phyloP scores from a whole-genome alignment of 2,113 vertebrate genomes.

The Lamprologus lemairii region DNA sequence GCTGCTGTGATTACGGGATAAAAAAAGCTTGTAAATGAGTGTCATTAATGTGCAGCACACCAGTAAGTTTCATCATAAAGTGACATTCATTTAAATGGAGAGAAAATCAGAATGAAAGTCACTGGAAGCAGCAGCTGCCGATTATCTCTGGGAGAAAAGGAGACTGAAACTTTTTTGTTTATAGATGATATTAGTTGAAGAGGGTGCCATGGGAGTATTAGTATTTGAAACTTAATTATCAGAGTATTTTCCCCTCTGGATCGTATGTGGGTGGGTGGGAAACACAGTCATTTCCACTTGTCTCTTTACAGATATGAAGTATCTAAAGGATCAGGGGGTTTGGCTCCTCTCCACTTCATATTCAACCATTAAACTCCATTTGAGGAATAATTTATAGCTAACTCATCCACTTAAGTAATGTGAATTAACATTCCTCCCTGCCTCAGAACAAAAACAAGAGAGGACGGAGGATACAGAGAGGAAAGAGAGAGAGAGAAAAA shows the following conservation, averaged over 20 bases:
- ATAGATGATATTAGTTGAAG: not conserved
- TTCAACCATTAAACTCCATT: slow-evolving; percentile 31
- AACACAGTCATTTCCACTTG: slow-evolving; percentile 14
- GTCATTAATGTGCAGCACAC: not conserved
- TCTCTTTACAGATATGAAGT: not conserved
- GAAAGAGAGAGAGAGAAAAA: not conserved
- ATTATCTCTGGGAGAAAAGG: not conserved
- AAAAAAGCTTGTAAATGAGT: not conserved
- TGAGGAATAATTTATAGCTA: slow-evolving; percentile 12
- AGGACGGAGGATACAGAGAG: not conserved
- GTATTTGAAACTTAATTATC: not conserved
- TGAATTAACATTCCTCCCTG: slow-evolving; percentile 37
- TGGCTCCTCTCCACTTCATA: not conserved
- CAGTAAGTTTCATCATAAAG: not conserved
- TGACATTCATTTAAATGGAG: not conserved
- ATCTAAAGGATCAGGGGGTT: not conserved
- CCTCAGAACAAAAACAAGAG: not conserved
- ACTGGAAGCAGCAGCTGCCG: not conserved
- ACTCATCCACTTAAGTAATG: slow-evolving; percentile 30
- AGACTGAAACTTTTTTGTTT: not conserved
- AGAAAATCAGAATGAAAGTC: not conserved
- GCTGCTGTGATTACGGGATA: not conserved
- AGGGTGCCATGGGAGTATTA: not conserved
- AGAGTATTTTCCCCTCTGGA: not conserved
- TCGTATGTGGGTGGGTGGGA: not conserved